phyloP scores from a whole-genome alignment of 1,140 invertebrate genomes.

The Argopecten irradians region DNA sequence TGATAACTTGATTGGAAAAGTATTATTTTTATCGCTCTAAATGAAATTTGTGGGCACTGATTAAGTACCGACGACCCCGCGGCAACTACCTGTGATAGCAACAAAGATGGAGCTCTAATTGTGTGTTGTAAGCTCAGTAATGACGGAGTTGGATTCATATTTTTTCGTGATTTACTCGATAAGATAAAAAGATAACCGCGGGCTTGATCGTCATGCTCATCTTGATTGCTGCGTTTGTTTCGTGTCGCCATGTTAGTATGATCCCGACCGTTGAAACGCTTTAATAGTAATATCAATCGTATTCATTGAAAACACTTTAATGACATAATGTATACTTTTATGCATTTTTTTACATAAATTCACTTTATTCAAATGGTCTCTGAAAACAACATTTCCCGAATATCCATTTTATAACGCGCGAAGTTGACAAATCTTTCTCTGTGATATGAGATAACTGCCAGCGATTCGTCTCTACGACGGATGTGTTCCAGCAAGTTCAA shows the following conservation, averaged over 20 bases:
- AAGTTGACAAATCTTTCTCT: background rate
- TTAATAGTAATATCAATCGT: background rate
- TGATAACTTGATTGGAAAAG: conserved; percentile 18
- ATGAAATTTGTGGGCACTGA: conserved; percentile 21
- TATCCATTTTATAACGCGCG: background rate
- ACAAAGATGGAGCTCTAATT: background rate
- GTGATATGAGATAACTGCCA: background rate
- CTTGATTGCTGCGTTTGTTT: background rate
- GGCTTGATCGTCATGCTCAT: background rate
- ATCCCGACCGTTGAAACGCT: background rate
- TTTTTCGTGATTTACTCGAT: conserved; percentile 22
- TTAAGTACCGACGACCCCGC: background rate
- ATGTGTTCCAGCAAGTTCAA: conserved; percentile 15
- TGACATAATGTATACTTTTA: background rate
- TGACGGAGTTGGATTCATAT: background rate
- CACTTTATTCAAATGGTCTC: background rate
- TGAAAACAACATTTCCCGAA: background rate
- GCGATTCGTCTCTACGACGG: background rate
- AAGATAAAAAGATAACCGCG: background rate
- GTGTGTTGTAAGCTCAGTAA: conserved; percentile 5
- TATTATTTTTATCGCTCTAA: background rate
- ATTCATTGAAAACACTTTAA: background rate
- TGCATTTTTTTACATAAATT: background rate
- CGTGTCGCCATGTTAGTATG: background rate
- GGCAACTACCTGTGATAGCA: background rate